These are phyloP conservation scores for Drosophila nr. perissopoda DNA, from an alignment of 2,888 invertebrate species.

Conservation along the genomic window DNA sequence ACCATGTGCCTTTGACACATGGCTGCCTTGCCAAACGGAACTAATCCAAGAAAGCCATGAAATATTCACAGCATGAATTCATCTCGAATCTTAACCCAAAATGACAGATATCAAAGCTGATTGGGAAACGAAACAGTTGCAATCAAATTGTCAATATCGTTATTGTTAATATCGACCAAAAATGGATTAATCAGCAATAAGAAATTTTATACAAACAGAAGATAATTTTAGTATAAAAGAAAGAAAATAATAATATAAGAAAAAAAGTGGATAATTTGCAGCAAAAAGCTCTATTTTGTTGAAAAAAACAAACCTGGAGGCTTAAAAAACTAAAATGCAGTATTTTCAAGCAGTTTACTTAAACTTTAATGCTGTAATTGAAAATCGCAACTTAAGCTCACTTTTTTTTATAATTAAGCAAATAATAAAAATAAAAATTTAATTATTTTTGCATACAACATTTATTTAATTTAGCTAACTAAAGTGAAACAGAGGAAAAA, in stretches of 20 bases:
- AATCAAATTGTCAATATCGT: background rate
- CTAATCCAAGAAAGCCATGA: conserved; percentile 13
- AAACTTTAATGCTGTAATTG: too few relatives aligned
- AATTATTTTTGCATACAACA: too few relatives aligned
- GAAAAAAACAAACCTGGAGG: too few relatives aligned
- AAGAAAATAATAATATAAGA: background rate
- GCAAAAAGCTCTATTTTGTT: background rate
- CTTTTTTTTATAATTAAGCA: too few relatives aligned
- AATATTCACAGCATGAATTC: background rate
- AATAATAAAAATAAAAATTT: too few relatives aligned
- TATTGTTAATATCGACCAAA: too few relatives aligned
- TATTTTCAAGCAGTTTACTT: background rate
- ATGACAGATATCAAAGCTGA: background rate
- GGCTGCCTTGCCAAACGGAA: conserved; percentile 50
- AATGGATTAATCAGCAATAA: background rate
- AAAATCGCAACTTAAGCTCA: too few relatives aligned
- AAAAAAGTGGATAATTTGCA: background rate
- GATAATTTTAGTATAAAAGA: background rate
- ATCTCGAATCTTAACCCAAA: background rate
- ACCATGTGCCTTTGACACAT: conserved; percentile 59
- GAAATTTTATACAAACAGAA: background rate
- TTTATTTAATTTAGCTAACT: too few relatives aligned
- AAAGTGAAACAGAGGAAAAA: too few relatives aligned
- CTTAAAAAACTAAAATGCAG: background rate
- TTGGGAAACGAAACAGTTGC: background rate